Base-by-base conservation (phyloP, 2,113 vertebrate species). In the Eidolon helvum region DNA sequence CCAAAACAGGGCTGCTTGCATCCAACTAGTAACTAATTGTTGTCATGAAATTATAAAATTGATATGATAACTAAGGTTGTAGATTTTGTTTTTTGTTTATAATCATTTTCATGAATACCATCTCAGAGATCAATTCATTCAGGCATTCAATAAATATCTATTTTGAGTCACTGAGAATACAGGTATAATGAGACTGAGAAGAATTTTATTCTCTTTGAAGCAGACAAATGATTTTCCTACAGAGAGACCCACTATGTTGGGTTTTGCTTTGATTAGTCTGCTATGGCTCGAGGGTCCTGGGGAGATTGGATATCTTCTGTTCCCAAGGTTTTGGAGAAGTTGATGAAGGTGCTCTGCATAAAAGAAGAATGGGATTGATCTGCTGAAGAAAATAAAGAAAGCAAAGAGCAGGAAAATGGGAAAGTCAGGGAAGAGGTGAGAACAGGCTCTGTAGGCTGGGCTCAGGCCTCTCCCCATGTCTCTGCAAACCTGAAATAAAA, bases 251-350 rank as follows among this genome's bases (percentile, higher is more conserved):
- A 48, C 7, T 40, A 18, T 83, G 45, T 9, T 68, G 19, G 61
- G 10, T n/a, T 84, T 77, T 72, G 21, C 38, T 94, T 91, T 91
- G 40, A 87, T 96, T 69, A 75, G 53, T 68, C 68, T 83, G 68
- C 15, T 28, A 22, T 28, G 11, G 35, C 19, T 71, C 57, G 26
- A 24, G 24, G 10, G 18, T 69, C 50, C 4, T n/a, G 21, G 45
- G 38, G 45, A 87, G 65, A 77, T 0, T 30, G 11, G 16, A 10
- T 33, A 40, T 78, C 26, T 61, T 75, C 28, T 79, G 40, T 57
- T 69, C 30, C 43, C 40, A 66, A 61, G 53, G 53, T 85, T 77
- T 43, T 15, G 1, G 50, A 40, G 30, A 74, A 59, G n/a, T n/a
- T 45, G 79, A 87, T 92, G 38, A 79, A 87, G 28, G 9, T 79